Evolutionary conservation across 2,797 vertebrate genomes (phyloP).

Genomic region (Champsocephalus gunnari): DNA sequence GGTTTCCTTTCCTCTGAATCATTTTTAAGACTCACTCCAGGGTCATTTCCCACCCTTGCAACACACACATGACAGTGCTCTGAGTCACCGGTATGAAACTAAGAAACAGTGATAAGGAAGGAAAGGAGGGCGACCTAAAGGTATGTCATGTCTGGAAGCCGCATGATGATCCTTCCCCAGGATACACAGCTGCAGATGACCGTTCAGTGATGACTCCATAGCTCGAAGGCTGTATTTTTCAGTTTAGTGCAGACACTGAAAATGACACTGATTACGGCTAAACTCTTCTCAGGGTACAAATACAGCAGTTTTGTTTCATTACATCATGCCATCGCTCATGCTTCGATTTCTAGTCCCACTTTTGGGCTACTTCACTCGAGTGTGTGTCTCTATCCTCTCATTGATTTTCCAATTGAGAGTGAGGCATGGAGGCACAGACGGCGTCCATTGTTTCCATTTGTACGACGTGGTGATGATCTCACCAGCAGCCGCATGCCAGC

Average conservation of each 20-base stretch:
- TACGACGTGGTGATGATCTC: slow-evolving; percentile 67
- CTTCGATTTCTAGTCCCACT: slow-evolving; percentile 64
- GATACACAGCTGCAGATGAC: slow-evolving; percentile 43
- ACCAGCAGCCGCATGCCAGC: slow-evolving; percentile 59
- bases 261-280: slow-evolving; percentile 61
- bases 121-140: slow-evolving; percentile 37
- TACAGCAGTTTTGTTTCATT: slow-evolving; percentile 66
- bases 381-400: slow-evolving; percentile 63
- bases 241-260: slow-evolving; percentile 16
- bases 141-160: slow-evolving; percentile 65
- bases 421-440: slow-evolving; percentile 55
- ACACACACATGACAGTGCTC: slow-evolving; percentile 49
- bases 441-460: slow-evolving; percentile 74
- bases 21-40: slow-evolving; percentile 38
- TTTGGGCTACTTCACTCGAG: slow-evolving; percentile 62
- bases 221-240: slow-evolving; percentile 29
- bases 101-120: slow-evolving; percentile 32
- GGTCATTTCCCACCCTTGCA: slow-evolving; percentile 25
- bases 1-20: slow-evolving; percentile 52
- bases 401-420: slow-evolving; percentile 74
- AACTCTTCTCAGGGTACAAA: slow-evolving; percentile 60
- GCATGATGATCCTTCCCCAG: slow-evolving; percentile 30
- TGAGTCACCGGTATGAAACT: slow-evolving; percentile 62
- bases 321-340: slow-evolving; percentile 67
- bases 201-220: slow-evolving; percentile 16